phyloP scores from a whole-genome alignment of 2,113 vertebrate species.

The Salvelinus fontinalis region DNA sequence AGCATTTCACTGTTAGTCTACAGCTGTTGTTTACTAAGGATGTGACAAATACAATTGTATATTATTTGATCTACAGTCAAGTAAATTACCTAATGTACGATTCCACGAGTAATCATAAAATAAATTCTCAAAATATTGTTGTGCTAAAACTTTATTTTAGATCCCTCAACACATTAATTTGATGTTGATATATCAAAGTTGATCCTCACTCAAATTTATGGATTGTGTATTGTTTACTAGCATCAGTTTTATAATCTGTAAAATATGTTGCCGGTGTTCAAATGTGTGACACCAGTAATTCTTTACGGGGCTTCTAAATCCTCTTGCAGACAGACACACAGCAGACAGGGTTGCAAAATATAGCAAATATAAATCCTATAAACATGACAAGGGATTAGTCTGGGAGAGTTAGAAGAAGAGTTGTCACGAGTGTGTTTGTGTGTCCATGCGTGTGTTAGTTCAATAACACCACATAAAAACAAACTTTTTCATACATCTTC shows the following conservation, averaged over 20 bases:
- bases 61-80: no score
- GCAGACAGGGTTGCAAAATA: background rate
- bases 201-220: background rate
- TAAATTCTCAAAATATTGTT: background rate
- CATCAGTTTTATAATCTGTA: background rate
- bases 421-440: background rate
- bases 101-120: no score
- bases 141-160: background rate
- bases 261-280: background rate
- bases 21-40: no score
- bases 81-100: no score
- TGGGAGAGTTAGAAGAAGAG: background rate
- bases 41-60: no score
- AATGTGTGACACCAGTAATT: background rate
- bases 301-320: background rate
- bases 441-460: background rate
- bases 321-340: background rate
- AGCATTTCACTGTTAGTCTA: no score
- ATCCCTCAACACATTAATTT: background rate
- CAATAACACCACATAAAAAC: background rate
- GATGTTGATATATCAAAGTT: background rate
- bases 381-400: background rate
- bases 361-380: conserved; percentile 2
- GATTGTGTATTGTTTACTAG: background rate
- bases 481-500: background rate